A percentile compares a stretch with the other conserved stretches of the same genome.
These are phyloP conservation scores for Drosophila novamexicana DNA, from an alignment of 1,140 invertebrate species.

Conservation along the genomic window DNA sequence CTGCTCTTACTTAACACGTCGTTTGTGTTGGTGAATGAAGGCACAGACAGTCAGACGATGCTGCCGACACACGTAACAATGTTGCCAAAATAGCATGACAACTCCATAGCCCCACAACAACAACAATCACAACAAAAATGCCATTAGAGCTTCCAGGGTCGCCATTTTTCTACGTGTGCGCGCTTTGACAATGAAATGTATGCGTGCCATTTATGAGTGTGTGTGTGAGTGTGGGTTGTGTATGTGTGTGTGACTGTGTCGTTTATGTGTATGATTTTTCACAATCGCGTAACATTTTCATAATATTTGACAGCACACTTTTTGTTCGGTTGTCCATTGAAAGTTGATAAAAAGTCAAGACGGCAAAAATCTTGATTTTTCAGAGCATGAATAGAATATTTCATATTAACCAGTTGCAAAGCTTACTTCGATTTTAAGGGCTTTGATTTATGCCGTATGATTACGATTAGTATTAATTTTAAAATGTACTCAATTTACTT, in stretches of 20 bases:
- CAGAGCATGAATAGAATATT: too few species aligned
- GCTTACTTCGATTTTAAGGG: too few species aligned
- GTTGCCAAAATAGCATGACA: conserved; percentile 78
- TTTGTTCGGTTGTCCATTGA: conserved; percentile 54
- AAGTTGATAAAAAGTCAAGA: conserved; percentile 62
- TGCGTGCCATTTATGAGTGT: conserved; percentile 40
- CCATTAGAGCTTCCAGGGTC: conserved; percentile 57
- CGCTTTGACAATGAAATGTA: conserved; percentile 73
- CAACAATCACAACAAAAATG: conserved; percentile 47
- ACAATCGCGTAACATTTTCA: conserved; percentile 71
- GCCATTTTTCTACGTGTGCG: conserved; percentile 70
- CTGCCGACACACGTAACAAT: conserved; percentile 65
- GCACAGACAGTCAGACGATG: conserved; percentile 56
- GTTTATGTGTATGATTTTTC: conserved; percentile 73
- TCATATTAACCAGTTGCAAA: too few species aligned
- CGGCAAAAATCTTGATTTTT: conserved; percentile 10
- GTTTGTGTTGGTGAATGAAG: conserved; percentile 54
- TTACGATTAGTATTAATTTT: too few species aligned
- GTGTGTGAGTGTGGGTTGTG: conserved; percentile 15
- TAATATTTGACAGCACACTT: conserved; percentile 75
- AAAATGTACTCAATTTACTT: too few species aligned
- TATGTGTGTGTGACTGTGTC: conserved; percentile 24
- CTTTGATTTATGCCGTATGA: too few species aligned
- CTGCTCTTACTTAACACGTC: conserved; percentile 64
- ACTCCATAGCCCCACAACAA: conserved; percentile 50